A percentile compares a stretch with the other conserved stretches of the same genome.
These are phyloP conservation scores for Villa cingulata DNA, from an alignment of 2,888 invertebrate species.

Conservation along the genomic window DNA sequence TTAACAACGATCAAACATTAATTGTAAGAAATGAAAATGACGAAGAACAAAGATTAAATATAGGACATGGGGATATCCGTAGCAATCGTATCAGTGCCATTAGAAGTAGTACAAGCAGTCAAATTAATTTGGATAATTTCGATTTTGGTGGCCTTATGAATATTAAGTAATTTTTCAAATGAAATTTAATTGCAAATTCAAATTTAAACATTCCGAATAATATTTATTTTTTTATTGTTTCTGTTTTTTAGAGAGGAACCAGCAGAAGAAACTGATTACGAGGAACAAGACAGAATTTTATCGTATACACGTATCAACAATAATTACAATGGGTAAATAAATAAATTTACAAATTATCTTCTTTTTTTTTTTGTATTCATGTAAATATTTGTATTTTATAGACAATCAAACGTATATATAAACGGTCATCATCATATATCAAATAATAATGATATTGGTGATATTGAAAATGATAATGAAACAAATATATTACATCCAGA, in stretches of 20 bases:
- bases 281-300: conserved; percentile 2
- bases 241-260: conserved; percentile 8
- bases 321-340: conserved; percentile 8
- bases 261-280: conserved; percentile 6
- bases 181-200: no score
- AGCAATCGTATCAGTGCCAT: neutral
- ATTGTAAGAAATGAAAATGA: neutral
- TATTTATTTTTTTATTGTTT: neutral
- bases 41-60: neutral
- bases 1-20: no score
- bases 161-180: conserved; percentile 5
- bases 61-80: neutral
- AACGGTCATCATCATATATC: neutral
- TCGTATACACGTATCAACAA: conserved; percentile 2
- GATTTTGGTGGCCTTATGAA: neutral
- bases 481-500: conserved; percentile 32
- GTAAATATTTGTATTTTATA: neutral
- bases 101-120: neutral
- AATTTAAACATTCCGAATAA: no score
- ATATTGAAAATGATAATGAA: conserved; percentile 7
- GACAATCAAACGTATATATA: neutral
- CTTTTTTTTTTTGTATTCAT: neutral
- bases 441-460: neutral
- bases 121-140: neutral
- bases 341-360: neutral